Percentiles rank a stretch among this genome's conserved stretches.
phyloP scores from a whole-genome alignment of 2,797 vertebrate species.

The Arrhamphus sclerolepis region DNA sequence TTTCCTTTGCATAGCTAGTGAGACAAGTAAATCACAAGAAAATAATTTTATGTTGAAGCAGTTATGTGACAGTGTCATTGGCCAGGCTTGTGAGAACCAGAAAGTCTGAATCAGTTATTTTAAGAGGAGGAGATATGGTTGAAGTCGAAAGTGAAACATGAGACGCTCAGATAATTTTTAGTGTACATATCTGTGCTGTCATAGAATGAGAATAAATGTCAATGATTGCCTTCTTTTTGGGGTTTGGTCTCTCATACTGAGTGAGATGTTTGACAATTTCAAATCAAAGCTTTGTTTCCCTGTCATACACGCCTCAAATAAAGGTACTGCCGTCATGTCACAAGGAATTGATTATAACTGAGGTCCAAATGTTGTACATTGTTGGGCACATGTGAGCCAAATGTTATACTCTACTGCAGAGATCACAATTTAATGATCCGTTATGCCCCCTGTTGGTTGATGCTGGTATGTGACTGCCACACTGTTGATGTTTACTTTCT shows the following conservation, averaged over 20 bases:
- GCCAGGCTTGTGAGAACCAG: slow-evolving; percentile 23
- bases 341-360: slow-evolving; percentile 27
- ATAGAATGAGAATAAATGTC: slow-evolving; percentile 8
- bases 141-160: neutral
- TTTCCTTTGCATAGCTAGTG: slow-evolving; percentile 9
- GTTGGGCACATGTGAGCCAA: slow-evolving; percentile 19
- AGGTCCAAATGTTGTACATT: neutral
- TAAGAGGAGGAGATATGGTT: slow-evolving; percentile 22
- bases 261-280: slow-evolving; percentile 3
- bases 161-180: neutral
- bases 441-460: slow-evolving; percentile 34
- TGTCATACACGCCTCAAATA: slow-evolving; percentile 18
- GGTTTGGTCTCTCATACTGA: slow-evolving; percentile 5
- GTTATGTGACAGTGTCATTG: slow-evolving; percentile 31
- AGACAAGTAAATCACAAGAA: slow-evolving; percentile 42
- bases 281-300: slow-evolving; percentile 27
- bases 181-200: neutral
- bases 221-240: neutral
- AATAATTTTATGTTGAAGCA: slow-evolving; percentile 12
- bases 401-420: slow-evolving; percentile 7
- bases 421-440: slow-evolving; percentile 24
- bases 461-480: neutral
- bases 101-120: slow-evolving; percentile 29
- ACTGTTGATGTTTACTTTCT: neutral
- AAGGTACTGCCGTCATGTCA: slow-evolving; percentile 17